Conservation (phyloP, 2,888 invertebrate species). For the Dioctria rufipes region DNA sequence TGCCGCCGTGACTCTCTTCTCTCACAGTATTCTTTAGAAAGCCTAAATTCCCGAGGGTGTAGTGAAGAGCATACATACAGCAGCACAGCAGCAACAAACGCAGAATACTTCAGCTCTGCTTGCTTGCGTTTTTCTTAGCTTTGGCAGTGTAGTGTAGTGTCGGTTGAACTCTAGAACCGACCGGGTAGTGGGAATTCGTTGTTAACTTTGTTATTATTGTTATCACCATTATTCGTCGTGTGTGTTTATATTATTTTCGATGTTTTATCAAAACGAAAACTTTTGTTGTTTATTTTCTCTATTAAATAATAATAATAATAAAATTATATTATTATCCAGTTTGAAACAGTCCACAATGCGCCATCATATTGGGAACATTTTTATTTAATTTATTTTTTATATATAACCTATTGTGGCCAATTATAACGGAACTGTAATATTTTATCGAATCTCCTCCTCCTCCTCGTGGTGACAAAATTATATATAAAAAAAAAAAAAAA, state of each 20-base stretch:
- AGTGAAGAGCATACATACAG: no score
- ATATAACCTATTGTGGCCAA: no score
- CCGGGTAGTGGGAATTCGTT: conserved; percentile 59
- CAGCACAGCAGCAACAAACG: background rate
- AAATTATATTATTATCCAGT: background rate
- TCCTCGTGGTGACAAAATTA: conserved; percentile 10
- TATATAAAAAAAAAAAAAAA: background rate
- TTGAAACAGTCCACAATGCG: no score
- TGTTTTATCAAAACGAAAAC: conserved; percentile 43
- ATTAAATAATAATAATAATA: background rate
- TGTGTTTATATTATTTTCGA: conserved; percentile 45
- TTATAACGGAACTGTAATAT: no score
- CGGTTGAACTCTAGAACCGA: conserved; percentile 70
- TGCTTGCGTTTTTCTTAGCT: conserved; percentile 42
- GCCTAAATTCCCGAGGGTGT: conserved; percentile 60
- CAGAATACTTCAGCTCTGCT: conserved; percentile 62
- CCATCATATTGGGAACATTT: no score
- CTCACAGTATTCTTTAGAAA: conserved; percentile 63
- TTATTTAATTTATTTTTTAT: no score
- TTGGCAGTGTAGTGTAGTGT: conserved; percentile 65
- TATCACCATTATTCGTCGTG: conserved; percentile 43
- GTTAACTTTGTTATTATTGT: conserved; percentile 59
- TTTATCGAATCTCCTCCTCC: no score
- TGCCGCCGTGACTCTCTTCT: no score
- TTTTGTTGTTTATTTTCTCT: conserved; percentile 40